Base-by-base conservation (phyloP, 2,888 invertebrate species). In the Volucella inanis region DNA sequence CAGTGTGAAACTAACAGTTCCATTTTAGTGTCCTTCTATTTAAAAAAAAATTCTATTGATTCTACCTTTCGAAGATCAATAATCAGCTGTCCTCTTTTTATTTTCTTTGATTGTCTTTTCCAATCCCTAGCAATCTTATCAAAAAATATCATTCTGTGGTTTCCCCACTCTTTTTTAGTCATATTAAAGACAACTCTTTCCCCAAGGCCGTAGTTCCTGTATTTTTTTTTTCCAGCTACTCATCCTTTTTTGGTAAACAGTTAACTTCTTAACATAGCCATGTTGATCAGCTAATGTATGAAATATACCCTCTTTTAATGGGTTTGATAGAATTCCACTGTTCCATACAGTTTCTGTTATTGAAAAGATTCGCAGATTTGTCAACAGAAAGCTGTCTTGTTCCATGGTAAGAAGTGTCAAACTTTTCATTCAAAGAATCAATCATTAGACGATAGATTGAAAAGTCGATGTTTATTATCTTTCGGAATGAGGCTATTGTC, bases 381-480 rank as follows among this genome's bases (percentile, higher is more conserved):
- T 74, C 22, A 62, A 54, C 72, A 59, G 61, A 74, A 74, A 71
- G 74, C 41, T 79, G 68, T 70, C 70, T 22, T 52, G 61, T 79
- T 10, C 77, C 52, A 65, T 75, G 50, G 79, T 55, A 80, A 45
- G 70, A 41, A 49, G 50, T 38, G 57, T 38, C 18, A 39, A 79
- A 71, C 50, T 70, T 80, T 41, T 71, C 71, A 57, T 78, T 78
- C 52, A 86, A 61, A n/a, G 55, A 67, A 68, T 80, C 64, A 10
- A 80, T 76, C 67, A 80, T 65, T 52, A 64, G 65, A 2, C 47
- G 68, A 52, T n/a, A 79, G 67, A 22, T 83, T 72, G 62, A 76
- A 79, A 14, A 79, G 64, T 41, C 78, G 54, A 77, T 70, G 74
- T 49, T 59, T 71, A 55, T 87, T 78, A 49, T 79, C 43, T 74